Evolutionary conservation across 2,797 vertebrate genomes (phyloP).

Genomic region (Pseudomugil tenellus): DNA sequence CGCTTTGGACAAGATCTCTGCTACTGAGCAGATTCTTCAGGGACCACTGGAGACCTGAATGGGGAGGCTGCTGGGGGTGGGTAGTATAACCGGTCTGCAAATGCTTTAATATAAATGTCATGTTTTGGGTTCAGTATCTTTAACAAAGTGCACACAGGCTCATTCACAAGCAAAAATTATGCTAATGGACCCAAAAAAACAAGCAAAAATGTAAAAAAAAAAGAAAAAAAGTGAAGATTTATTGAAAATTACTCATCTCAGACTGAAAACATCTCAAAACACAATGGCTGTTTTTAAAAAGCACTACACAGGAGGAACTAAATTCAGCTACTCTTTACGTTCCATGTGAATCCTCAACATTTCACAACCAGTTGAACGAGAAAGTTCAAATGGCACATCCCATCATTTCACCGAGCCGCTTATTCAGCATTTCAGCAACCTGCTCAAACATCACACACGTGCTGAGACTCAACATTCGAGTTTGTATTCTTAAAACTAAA

Average conservation of each 20-base stretch:
- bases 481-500: conserved; percentile 33
- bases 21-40: not conserved
- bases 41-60: not conserved
- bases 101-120: no score
- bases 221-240: conserved; percentile 12
- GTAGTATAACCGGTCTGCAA: no score
- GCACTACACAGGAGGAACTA: conserved; percentile 42
- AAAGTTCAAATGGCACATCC: conserved; percentile 30
- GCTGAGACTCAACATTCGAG: conserved; percentile 5
- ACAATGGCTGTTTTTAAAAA: conserved; percentile 39
- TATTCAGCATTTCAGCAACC: conserved; percentile 7
- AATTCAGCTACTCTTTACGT: conserved; percentile 9
- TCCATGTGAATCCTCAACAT: conserved; percentile 24
- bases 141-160: not conserved
- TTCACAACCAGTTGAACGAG: conserved; percentile 18
- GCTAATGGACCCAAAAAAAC: not conserved
- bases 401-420: conserved; percentile 7
- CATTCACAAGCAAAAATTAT: not conserved
- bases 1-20: not conserved
- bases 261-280: conserved; percentile 60
- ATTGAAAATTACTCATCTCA: conserved; percentile 76
- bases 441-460: conserved; percentile 28
- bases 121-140: not conserved
- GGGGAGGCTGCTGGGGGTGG: no score
- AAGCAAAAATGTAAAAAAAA: no score